Evolutionary conservation across 2,113 vertebrate genomes (phyloP).

Genomic region (Carettochelys insculpta): DNA sequence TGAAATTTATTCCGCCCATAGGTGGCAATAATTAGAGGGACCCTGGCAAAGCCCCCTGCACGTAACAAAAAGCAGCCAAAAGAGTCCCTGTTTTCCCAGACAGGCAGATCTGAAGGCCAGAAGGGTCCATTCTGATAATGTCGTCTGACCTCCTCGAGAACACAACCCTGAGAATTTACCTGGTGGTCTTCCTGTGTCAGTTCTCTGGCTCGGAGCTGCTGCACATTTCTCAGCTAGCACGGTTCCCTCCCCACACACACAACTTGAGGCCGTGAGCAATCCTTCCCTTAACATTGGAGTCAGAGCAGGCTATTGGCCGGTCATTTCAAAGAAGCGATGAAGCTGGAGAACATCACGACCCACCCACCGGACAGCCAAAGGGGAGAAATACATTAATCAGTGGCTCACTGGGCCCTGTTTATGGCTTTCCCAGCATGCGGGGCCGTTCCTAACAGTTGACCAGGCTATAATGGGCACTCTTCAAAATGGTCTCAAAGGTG

Average conservation of each 20-base stretch:
- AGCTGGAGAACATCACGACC: fast-evolving
- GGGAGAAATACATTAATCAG: fast-evolving
- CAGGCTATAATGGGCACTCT: neutral
- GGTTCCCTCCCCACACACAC: fast-evolving
- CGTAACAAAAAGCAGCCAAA: neutral
- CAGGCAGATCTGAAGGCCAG: neutral
- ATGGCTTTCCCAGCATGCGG: fast-evolving
- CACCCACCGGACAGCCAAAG: fast-evolving
- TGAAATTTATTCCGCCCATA: too few species aligned
- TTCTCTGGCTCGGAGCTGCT: neutral
- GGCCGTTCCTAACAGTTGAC: neutral
- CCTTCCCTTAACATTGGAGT: fast-evolving
- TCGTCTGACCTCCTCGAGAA: neutral
- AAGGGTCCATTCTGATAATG: neutral
- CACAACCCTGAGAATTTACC: neutral
- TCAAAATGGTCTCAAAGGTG: neutral
- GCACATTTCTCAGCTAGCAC: too few species aligned
- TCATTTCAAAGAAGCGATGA: neutral
- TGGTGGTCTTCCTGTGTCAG: neutral
- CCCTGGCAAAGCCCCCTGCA: too few species aligned
- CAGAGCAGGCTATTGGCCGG: neutral
- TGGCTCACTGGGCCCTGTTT: fast-evolving
- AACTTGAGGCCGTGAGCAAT: fast-evolving
- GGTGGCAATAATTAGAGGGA: too few species aligned
- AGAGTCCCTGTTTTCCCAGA: neutral